phyloP scores from a whole-genome alignment of 2,113 vertebrate genomes.

The Ptyas mucosa region DNA sequence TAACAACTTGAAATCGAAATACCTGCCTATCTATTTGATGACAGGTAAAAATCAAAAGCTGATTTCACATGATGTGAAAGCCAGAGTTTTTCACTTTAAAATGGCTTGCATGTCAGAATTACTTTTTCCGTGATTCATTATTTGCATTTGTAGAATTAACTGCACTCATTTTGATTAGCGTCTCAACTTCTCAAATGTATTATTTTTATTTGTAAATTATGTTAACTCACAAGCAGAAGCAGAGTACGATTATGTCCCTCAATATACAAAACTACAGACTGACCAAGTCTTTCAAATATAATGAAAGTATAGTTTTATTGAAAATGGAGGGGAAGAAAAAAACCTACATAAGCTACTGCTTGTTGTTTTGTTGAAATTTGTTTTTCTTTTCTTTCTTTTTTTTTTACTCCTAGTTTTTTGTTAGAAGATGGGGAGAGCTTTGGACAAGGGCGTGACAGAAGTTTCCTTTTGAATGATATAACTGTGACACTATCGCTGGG shows the following conservation, averaged over 20 bases:
- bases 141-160: not conserved
- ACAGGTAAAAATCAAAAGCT: not conserved
- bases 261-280: not conserved
- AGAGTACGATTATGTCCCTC: not conserved
- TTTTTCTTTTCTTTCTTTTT: accelerated
- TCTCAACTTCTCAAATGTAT: not conserved
- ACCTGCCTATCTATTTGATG: not conserved
- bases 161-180: not conserved
- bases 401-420: constrained; percentile 76
- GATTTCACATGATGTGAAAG: not conserved
- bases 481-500: constrained; percentile 90
- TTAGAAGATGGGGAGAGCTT: constrained; percentile 96
- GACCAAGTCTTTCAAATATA: not conserved
- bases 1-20: not conserved
- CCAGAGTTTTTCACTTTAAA: not conserved
- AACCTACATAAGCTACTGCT: not conserved
- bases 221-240: not conserved
- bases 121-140: not conserved
- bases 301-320: not conserved
- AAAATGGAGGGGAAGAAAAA: not conserved
- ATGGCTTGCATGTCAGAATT: not conserved
- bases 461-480: constrained; percentile 92
- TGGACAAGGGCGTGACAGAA: constrained; percentile 90
- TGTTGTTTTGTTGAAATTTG: not conserved
- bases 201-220: not conserved